These are phyloP conservation scores for Tryphoninae sp. DNA, from an alignment of 2,888 invertebrate genomes.

Conservation along the genomic window DNA sequence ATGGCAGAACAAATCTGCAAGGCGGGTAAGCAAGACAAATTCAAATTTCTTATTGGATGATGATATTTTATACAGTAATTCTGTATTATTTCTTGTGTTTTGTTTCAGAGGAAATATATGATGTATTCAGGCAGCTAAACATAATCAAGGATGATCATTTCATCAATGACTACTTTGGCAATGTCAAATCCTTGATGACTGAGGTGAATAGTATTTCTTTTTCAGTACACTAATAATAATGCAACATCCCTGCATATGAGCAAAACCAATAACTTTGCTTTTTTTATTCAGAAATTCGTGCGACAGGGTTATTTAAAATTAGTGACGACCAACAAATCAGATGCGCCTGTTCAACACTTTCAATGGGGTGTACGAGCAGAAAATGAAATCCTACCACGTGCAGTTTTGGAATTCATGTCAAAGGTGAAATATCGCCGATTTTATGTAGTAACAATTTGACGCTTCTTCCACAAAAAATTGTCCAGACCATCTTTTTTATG, in stretches of 20 bases:
- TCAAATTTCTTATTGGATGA: neutral
- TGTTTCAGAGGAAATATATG: constrained; percentile 54
- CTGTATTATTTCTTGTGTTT: constrained; percentile 7
- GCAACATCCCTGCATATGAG: neutral
- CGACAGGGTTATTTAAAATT: constrained; percentile 73
- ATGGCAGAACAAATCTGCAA: constrained; percentile 80
- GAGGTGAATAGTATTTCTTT: constrained; percentile 66
- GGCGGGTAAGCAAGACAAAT: constrained; percentile 80
- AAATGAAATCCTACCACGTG: constrained; percentile 82
- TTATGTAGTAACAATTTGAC: constrained; percentile 17
- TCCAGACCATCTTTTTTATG: constrained; percentile 17
- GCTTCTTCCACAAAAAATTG: constrained; percentile 25
- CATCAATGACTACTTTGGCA: constrained; percentile 71
- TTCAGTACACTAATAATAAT: neutral
- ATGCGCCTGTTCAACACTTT: constrained; percentile 79
- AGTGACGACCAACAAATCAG: constrained; percentile 77
- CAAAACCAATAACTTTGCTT: constrained; percentile 4
- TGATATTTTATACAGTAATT: constrained; percentile 42
- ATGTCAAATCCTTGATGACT: constrained; percentile 69
- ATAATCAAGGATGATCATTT: constrained; percentile 80
- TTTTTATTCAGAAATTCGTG: constrained; percentile 78
- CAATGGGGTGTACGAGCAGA: constrained; percentile 83
- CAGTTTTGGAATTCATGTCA: constrained; percentile 83
- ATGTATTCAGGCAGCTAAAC: constrained; percentile 81
- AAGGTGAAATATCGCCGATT: constrained; percentile 76